A percentile compares a stretch with the other conserved stretches of the same genome.
Conservation (phyloP, 2,888 invertebrate genomes). For the Hyppa rectilinea region DNA sequence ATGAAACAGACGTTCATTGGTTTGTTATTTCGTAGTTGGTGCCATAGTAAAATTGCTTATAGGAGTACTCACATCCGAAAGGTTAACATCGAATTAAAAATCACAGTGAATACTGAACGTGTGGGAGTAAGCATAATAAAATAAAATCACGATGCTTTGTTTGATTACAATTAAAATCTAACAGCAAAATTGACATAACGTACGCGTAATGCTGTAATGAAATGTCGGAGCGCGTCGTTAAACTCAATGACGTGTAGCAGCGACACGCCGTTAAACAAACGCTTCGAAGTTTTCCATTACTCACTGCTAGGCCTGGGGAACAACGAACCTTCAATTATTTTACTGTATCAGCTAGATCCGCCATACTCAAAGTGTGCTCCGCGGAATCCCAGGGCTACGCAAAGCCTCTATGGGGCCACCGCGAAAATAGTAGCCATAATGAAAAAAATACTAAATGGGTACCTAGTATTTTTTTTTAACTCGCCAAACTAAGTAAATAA, state of each 20-base stretch:
- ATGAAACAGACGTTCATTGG: no score
- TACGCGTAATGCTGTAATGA: slow-evolving; percentile 73
- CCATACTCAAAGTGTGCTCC: no score
- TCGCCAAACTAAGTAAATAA: no score
- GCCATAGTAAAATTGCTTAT: no score
- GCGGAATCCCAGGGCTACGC: no score
- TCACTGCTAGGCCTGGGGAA: slow-evolving; percentile 27
- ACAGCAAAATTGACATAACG: slow-evolving; percentile 58
- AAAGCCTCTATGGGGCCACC: no score
- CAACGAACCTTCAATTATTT: slow-evolving; percentile 14
- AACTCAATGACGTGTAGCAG: slow-evolving; percentile 81
- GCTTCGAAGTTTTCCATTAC: slow-evolving; percentile 78
- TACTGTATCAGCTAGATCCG: background rate
- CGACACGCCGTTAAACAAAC: slow-evolving; percentile 73
- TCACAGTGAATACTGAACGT: background rate
- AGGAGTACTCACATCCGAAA: no score
- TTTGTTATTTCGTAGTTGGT: no score
- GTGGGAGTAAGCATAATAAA: slow-evolving; percentile 25
- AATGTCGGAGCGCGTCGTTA: slow-evolving; percentile 78
- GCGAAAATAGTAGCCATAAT: no score
- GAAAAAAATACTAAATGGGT: no score
- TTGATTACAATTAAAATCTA: slow-evolving; percentile 54
- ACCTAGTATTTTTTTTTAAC: no score
- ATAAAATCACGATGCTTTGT: slow-evolving; percentile 37
- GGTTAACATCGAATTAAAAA: no score